phyloP scores from a whole-genome alignment of 1,140 invertebrate species.

The Tetraneura akinire region DNA sequence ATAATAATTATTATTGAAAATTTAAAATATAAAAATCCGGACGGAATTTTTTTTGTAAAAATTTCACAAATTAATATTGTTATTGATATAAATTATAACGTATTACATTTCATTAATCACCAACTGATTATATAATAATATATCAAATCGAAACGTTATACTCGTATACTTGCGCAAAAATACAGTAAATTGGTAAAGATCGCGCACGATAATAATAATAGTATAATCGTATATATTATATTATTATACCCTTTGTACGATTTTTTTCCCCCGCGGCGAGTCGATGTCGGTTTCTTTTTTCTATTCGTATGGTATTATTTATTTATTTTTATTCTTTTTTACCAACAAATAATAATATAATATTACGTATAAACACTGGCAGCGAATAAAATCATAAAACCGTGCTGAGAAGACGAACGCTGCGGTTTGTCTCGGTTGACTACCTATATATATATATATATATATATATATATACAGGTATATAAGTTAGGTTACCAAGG shows the following conservation, averaged over 20 bases:
- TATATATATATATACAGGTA: no score
- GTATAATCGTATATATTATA: no score
- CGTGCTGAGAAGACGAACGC: neutral
- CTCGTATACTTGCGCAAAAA: no score
- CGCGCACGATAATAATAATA: no score
- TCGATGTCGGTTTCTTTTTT: neutral
- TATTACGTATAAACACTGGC: neutral
- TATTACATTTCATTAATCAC: no score
- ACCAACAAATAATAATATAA: conserved; percentile 1
- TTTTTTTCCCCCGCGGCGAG: neutral
- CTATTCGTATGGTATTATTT: neutral
- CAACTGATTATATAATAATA: no score
- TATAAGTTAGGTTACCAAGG: no score
- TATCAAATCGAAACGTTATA: no score
- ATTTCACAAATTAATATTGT: neutral
- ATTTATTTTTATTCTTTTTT: neutral
- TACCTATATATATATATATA: neutral
- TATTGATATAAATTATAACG: no score
- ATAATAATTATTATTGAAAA: no score
- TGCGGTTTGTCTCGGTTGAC: conserved; percentile 35
- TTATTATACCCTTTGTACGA: no score
- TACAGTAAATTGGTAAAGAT: no score
- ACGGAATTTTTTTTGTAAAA: neutral
- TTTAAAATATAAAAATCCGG: neutral
- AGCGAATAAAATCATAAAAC: conserved; percentile 21